These are phyloP conservation scores for Otolemur garnettii DNA, from an alignment of 2,113 vertebrate species.

Conservation along the genomic window DNA sequence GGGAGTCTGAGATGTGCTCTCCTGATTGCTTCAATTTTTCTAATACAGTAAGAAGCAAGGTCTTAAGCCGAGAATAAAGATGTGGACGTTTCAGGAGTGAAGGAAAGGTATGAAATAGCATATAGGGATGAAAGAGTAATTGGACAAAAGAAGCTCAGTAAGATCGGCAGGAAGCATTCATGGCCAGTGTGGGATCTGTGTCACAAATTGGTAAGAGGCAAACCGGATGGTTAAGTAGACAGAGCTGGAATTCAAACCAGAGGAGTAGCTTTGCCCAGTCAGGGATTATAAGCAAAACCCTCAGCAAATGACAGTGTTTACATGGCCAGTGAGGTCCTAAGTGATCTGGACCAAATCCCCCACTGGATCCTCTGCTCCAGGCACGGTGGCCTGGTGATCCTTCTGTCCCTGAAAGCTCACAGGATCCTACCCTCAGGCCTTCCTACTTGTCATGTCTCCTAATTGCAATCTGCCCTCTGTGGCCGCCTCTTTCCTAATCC, in stretches of 20 bases:
- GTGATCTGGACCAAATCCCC: background rate
- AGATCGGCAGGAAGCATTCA: background rate
- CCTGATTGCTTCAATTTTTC: background rate
- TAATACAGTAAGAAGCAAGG: background rate
- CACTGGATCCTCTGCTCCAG: background rate
- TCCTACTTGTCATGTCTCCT: background rate
- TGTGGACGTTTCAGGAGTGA: background rate
- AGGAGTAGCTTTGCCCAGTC: background rate
- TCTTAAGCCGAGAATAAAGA: background rate
- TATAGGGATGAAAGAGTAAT: background rate
- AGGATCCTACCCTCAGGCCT: background rate
- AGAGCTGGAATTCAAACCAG: background rate
- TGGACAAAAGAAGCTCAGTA: background rate
- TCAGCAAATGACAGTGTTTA: background rate
- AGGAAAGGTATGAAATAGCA: background rate
- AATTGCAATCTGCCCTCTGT: background rate
- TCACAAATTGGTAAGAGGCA: background rate
- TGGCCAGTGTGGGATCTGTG: background rate
- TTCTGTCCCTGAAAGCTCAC: background rate
- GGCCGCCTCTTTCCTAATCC: background rate
- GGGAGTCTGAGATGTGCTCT: background rate
- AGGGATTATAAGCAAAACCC: background rate
- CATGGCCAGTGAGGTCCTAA: no score
- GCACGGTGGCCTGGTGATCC: background rate
- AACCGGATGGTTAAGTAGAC: background rate